A percentile compares a stretch with the other conserved stretches of the same genome.
phyloP scores from a whole-genome alignment of 1,140 invertebrate genomes.

The Brachionus calyciflorus region DNA sequence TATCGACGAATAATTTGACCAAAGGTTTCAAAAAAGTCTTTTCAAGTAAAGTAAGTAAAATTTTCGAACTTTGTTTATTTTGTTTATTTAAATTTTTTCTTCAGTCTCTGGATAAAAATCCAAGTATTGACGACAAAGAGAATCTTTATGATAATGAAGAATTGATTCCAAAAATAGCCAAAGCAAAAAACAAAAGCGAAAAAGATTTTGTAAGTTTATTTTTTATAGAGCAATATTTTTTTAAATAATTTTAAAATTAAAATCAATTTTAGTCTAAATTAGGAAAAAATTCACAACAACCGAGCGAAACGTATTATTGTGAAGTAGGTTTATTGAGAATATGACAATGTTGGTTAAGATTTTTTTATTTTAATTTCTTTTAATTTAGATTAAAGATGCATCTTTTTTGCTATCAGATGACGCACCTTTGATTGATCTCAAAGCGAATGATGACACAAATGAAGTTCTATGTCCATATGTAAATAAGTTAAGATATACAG shows the following conservation, averaged over 20 bases:
- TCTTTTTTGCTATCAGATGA: background rate
- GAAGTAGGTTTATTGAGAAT: background rate
- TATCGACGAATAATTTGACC: slow-evolving; percentile 18
- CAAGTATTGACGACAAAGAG: background rate
- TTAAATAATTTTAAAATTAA: background rate
- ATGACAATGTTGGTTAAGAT: background rate
- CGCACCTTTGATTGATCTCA: slow-evolving; percentile 2
- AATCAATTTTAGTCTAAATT: background rate
- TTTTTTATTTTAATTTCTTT: background rate
- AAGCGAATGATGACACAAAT: background rate
- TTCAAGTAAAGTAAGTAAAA: slow-evolving; percentile 8
- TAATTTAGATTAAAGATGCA: background rate
- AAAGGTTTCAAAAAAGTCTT: slow-evolving; percentile 22
- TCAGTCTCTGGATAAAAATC: slow-evolving; percentile 26
- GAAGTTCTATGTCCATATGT: background rate
- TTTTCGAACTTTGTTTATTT: background rate
- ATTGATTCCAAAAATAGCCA: background rate
- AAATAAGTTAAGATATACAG: slow-evolving; percentile 6
- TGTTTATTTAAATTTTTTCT: background rate
- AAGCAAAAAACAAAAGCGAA: background rate
- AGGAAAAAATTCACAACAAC: background rate
- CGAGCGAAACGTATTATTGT: slow-evolving; percentile 12
- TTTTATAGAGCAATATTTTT: background rate
- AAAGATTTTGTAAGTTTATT: background rate
- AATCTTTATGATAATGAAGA: background rate